Conservation (phyloP, 2,888 invertebrate genomes). For the Antheraea assamensis region DNA sequence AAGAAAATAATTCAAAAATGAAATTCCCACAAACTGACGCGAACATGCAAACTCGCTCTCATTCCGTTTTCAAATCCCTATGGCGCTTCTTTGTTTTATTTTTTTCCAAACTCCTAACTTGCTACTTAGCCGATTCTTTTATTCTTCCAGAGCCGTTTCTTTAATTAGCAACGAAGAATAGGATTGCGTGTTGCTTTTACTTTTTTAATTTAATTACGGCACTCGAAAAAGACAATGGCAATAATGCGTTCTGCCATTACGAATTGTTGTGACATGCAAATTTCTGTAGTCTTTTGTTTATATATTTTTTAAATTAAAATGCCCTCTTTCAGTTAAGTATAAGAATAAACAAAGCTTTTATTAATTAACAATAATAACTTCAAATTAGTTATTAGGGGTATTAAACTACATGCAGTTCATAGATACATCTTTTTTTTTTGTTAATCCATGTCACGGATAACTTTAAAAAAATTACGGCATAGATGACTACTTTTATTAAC, state of each 20-base stretch:
- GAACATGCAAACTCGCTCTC: constrained; percentile 72
- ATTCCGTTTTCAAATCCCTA: constrained; percentile 69
- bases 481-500: too few species aligned
- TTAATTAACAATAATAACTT: neutral
- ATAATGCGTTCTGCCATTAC: constrained; percentile 69
- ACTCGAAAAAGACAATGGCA: constrained; percentile 66
- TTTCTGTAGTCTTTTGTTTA: constrained; percentile 51
- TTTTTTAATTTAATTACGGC: constrained; percentile 78
- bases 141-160: constrained; percentile 72
- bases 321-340: constrained; percentile 10
- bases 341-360: constrained; percentile 11
- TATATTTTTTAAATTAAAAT: constrained; percentile 21
- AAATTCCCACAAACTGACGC: constrained; percentile 64
- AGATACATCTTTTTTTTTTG: neutral
- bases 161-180: constrained; percentile 79
- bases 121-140: constrained; percentile 76
- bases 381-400: neutral
- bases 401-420: neutral
- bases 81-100: constrained; percentile 61
- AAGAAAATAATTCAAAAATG: constrained; percentile 40
- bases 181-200: constrained; percentile 76
- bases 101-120: constrained; percentile 76
- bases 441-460: neutral
- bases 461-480: neutral
- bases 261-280: constrained; percentile 66